Conservation (phyloP, 1,140 invertebrate species). For the Varroa destructor region DNA sequence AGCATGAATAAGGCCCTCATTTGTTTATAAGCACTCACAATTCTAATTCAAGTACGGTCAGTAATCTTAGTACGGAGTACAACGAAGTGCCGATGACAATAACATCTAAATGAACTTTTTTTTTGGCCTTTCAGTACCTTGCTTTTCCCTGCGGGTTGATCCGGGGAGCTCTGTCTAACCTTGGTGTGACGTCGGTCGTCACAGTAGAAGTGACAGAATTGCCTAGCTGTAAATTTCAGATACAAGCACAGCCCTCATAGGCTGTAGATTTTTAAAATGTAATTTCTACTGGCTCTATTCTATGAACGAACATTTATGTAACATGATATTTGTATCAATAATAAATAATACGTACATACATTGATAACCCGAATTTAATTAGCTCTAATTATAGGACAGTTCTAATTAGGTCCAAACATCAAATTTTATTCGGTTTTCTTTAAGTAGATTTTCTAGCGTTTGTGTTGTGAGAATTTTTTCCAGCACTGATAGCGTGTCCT, state of each 20-base stretch:
- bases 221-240: constrained; percentile 76
- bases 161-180: constrained; percentile 79
- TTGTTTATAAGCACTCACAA: too few species aligned
- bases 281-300: neutral
- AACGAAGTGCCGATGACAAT: neutral
- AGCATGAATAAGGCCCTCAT: too few species aligned
- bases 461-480: neutral
- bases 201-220: constrained; percentile 82
- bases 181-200: constrained; percentile 82
- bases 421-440: constrained; percentile 14
- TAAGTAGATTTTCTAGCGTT: neutral
- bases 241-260: constrained; percentile 34
- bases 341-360: too few species aligned
- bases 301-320: too few species aligned
- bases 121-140: constrained; percentile 55
- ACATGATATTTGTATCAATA: too few species aligned
- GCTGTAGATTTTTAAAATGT: neutral
- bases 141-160: constrained; percentile 91
- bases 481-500: neutral
- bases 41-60: too few species aligned
- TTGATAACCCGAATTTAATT: neutral
- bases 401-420: constrained; percentile 13
- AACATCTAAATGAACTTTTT: constrained; percentile 22
- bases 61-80: constrained; percentile 9
- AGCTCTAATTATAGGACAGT: neutral